Evolutionary conservation across 2,113 vertebrate species (phyloP).

Genomic region (Tor tambroides): DNA sequence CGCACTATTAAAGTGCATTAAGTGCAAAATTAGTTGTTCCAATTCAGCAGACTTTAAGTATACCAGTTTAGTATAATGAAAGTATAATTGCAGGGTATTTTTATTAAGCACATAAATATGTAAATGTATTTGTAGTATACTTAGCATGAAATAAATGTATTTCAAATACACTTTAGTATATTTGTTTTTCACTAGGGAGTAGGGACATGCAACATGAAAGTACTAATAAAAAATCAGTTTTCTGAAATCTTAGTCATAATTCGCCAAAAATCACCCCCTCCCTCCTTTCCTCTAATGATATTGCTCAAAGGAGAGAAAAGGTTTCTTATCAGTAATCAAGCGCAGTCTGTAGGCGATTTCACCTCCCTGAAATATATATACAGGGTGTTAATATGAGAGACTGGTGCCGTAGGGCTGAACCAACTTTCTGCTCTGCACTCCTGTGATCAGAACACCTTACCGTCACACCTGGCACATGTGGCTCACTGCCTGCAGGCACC

Average conservation of each 20-base stretch:
- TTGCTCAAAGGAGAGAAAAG: background rate
- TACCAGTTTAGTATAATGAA: too few relatives aligned
- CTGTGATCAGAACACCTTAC: background rate
- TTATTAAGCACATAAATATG: too few relatives aligned
- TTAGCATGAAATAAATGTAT: too few relatives aligned
- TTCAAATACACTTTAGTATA: too few relatives aligned
- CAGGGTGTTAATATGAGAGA: background rate
- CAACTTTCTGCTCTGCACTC: background rate
- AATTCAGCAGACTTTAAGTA: too few relatives aligned
- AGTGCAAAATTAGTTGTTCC: too few relatives aligned
- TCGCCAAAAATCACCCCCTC: background rate
- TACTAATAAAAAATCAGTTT: background rate
- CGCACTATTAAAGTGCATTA: too few relatives aligned
- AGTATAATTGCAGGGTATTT: too few relatives aligned
- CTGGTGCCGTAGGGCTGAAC: background rate
- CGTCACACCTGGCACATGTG: slow-evolving; percentile 12
- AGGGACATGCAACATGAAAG: background rate
- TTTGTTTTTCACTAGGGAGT: too few relatives aligned
- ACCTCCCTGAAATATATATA: background rate
- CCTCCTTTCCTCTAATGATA: background rate
- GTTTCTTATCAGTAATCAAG: background rate
- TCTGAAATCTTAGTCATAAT: background rate
- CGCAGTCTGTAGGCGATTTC: background rate
- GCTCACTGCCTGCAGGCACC: background rate
- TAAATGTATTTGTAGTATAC: too few relatives aligned